Evolutionary conservation across 2,888 invertebrate species (phyloP), one percentile per base, ranked within the genome.

Genomic region (Epirrita christyi): DNA sequence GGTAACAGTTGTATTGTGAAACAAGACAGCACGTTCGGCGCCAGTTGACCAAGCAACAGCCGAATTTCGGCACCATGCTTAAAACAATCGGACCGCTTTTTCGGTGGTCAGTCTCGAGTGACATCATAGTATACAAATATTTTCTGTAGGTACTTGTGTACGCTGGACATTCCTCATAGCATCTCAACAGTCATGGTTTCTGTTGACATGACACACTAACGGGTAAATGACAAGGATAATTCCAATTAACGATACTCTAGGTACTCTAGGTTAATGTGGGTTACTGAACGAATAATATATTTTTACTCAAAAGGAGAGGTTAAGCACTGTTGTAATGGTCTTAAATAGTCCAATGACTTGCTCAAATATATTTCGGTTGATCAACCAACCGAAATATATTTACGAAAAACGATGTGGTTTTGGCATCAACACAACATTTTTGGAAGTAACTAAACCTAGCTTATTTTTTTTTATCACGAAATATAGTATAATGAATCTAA

Each of bases 21-120:
- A 84, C 55, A 48, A 55, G 52, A 69, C 28, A 27, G 2, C 38
- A 46, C 11, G 47, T 7, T 66, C 68, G 68, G 67, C 68, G 68
- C 66, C 68, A 52, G 75, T 75, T 80, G 78, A 80, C 78, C 75
- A 79, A 81, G 71, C 66, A 70, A 67, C 67, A 58, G 64, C 70
- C 43, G 13, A 38, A 32, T 28, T 32, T 42, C 42, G 34, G 41
- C 47, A 51, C 21, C 55, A 28, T 51, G 34, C 49, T 49, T 13
- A 44, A 58, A 58, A 76, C 75, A 81, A 79, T 71, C 68, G 66
- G 51, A 64, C 53, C 58, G 62, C 66, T 71, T 70, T 66, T 71
- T 66, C 11, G 64, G 68, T 60, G 59, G 59, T 62, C 43, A 34
- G 47, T 55, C 53, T n/a, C n/a, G n/a, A n/a, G 46, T 79, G 78